Base-by-base conservation (phyloP, 1,140 invertebrate species). In the Drusus annulatus region DNA sequence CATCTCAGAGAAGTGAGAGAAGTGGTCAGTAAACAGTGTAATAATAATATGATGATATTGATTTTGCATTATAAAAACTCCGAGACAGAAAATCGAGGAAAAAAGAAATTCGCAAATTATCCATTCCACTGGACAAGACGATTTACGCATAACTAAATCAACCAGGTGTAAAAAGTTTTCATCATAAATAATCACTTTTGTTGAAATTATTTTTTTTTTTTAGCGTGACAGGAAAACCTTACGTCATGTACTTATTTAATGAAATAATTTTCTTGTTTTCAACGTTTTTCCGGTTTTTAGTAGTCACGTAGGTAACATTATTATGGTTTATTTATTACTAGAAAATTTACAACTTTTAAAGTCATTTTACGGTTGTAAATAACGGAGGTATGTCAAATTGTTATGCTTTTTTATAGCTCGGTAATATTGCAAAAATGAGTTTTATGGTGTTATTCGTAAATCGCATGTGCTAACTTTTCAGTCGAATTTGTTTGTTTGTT, bases 81-180 rank as follows among this genome's bases (percentile, higher is more conserved):
- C 75, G 80, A 81, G 58, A 54, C 73, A 71, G 75, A 81, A 81
- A 80, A 78, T 54, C 28, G 13, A 50, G 25, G 68, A 71, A 71
- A 69, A 69, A 81, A 78, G 80, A 81, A 80, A 81, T 81, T 81
- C 54, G 80, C 80, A 81, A 81, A 81, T 81, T 78, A 78, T 81
- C 36, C 75, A 58, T 81, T 51, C 63, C 65, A 81, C 71, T 69
- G 31, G 17, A 71, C 52, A 16, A 68, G 75, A 81, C 65, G 80
- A 81, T 81, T 78, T 71, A 81, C 63, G 75, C 76, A 68, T 76
- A 81, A 74, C 65, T 78, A 69, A 73, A 69, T 63, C 75, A 71
- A 45, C 63, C 50, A 71, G 71, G 62, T 81, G 80, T 81, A 76
- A 81, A 81, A 76, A 71, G 56, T 50, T 81, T 81, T 81, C 80